phyloP scores from a whole-genome alignment of 2,113 vertebrate species.

The Forbesichthys papilliferus region DNA sequence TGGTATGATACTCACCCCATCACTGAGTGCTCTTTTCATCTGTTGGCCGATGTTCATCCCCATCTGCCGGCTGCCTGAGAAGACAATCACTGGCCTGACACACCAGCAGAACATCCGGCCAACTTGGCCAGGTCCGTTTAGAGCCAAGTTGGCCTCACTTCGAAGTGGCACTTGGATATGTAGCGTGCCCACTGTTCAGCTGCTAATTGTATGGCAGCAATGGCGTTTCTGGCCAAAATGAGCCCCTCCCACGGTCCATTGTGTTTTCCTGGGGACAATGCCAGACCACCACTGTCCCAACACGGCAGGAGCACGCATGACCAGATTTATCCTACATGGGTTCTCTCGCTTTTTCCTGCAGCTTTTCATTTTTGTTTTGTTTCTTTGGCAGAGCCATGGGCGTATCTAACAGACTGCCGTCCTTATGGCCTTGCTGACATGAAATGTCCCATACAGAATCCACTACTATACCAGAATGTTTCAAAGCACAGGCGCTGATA shows the following conservation, averaged over 20 bases:
- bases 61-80: slow-evolving; percentile 46
- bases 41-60: slow-evolving; percentile 35
- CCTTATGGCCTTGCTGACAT: background rate
- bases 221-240: slow-evolving; percentile 23
- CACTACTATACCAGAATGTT: slow-evolving; percentile 15
- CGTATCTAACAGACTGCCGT: background rate
- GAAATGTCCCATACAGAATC: background rate
- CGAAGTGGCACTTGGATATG: slow-evolving; percentile 47
- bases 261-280: slow-evolving; percentile 23
- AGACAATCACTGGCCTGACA: slow-evolving; percentile 40
- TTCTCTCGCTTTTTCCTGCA: background rate
- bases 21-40: slow-evolving; percentile 31
- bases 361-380: background rate
- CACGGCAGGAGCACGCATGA: slow-evolving; percentile 7
- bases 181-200: slow-evolving; percentile 31
- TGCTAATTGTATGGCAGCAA: slow-evolving; percentile 45
- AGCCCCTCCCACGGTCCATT: slow-evolving; percentile 25
- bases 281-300: slow-evolving; percentile 8
- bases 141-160: slow-evolving; percentile 41
- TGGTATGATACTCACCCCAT: slow-evolving; percentile 33
- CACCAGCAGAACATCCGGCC: slow-evolving; percentile 25
- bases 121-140: slow-evolving; percentile 48
- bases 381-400: background rate
- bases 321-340: slow-evolving; percentile 10
- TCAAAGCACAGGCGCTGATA: background rate